These are phyloP conservation scores for Phoxinus phoxinus DNA, from an alignment of 2,113 vertebrate genomes.

Conservation along the genomic window DNA sequence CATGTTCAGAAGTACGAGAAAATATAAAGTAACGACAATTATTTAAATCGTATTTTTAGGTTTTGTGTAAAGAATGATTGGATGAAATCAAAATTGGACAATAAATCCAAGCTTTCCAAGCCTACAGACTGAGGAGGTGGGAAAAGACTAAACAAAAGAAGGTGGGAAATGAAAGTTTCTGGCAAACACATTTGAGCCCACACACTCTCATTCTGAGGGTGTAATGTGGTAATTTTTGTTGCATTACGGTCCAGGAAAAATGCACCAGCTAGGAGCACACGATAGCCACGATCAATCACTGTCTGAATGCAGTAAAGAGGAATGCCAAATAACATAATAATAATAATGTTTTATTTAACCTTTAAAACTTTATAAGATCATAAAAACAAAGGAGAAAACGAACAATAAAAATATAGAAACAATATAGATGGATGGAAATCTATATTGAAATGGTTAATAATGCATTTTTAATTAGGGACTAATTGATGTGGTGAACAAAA, in stretches of 20 bases:
- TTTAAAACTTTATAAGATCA: not conserved
- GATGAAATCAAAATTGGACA: not conserved
- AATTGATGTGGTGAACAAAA: not conserved
- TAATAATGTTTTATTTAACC: not conserved
- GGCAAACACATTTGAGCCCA: conserved; percentile 28
- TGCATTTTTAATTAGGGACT: not conserved
- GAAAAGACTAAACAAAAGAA: conserved; percentile 1
- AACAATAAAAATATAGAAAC: not conserved
- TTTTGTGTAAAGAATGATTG: not conserved
- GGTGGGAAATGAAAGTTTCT: conserved; percentile 23
- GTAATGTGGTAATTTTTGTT: not conserved
- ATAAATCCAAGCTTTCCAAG: not conserved
- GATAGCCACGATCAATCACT: not conserved
- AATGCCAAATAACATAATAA: not conserved
- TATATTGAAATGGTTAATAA: not conserved
- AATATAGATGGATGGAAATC: not conserved
- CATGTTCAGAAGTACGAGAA: not conserved
- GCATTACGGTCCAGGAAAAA: not conserved
- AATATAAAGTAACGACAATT: not conserved
- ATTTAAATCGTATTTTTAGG: not conserved
- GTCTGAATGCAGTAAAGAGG: not conserved
- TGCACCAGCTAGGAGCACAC: not conserved
- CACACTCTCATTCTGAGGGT: not conserved
- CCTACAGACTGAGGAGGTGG: conserved; percentile 20
- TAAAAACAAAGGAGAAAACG: not conserved